Evolutionary conservation across 2,113 vertebrate genomes (phyloP), one percentile per base, ranked within the genome.

Genomic region (Grammomys surdaster): DNA sequence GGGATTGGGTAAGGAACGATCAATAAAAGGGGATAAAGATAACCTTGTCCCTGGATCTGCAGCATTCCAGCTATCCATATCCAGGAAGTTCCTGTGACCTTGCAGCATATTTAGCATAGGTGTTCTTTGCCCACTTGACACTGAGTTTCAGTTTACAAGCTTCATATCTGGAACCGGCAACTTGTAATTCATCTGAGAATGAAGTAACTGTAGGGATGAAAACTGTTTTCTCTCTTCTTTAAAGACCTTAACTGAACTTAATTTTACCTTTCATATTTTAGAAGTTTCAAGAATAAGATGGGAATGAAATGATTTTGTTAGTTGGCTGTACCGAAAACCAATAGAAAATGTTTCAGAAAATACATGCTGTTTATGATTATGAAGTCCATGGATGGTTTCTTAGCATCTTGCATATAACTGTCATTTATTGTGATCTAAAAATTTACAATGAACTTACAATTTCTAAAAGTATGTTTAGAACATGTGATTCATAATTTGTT

Each of bases 381-480:
- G 60, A 93, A 88, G 77, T 89, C 6, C 67, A 3, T 54, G 63
- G 43, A 63, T 96, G 40, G 31, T 65, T 90, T 88, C 85, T 20
- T 51, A 70, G 28, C 69, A 70, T 95, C 78, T 86, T 82, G 60
- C 60, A 40, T 9, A 48, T 33, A 88, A 54, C 69, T 17, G 3
- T 65, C 46, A 40, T 80, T 80, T 36, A 80, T 40, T 80, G 93
- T 96, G 16, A 80, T 85, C 28, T 90, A 95, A 86, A 89, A 80
- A 0, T 69, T 93, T 56, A 77, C 22, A 16, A 12, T 3, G 63
- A 96, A 93, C 20, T 85, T 88, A 31, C 54, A 36, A 51, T 93
- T 86, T 67, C 3, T 63, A 88, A 92, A 95, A 87, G 33, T 72
- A 94, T 90, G 73, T 31, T 31, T 24, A 91, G 58, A 95, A 9